Conservation (phyloP, 2,797 vertebrate species). For the Eutrigla gurnardus region DNA sequence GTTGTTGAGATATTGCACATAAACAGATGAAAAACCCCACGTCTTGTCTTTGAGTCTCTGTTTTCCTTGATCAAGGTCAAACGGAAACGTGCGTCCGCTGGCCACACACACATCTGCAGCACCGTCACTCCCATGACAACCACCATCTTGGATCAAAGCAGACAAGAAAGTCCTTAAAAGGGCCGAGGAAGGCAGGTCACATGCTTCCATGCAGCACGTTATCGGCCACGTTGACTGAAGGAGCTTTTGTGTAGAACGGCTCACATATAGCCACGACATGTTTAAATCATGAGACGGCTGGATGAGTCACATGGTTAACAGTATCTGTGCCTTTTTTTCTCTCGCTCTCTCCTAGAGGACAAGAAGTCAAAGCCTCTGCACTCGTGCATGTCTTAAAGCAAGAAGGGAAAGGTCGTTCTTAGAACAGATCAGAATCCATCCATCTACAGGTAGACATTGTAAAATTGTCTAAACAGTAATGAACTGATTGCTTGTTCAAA, state of each 20-base stretch:
- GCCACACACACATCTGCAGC: constrained; percentile 20
- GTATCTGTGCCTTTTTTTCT: constrained; percentile 8
- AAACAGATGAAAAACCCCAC: constrained; percentile 13
- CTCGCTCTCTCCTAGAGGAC: neutral
- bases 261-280: constrained; percentile 59
- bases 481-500: neutral
- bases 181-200: neutral
- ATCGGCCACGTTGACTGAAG: constrained; percentile 5
- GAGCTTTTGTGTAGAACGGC: constrained; percentile 34
- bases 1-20: neutral
- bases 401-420: constrained; percentile 11
- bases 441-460: neutral
- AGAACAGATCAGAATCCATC: neutral
- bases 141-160: constrained; percentile 15
- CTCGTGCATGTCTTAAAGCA: neutral
- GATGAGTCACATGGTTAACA: constrained; percentile 35
- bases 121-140: neutral
- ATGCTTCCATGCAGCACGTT: constrained; percentile 24
- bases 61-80: constrained; percentile 44
- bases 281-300: constrained; percentile 66
- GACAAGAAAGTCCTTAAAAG: constrained; percentile 12
- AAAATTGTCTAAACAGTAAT: neutral
- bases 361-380: constrained; percentile 15
- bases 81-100: constrained; percentile 23
- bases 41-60: constrained; percentile 10